Conservation (phyloP, 2,797 vertebrate genomes). For the Sternarchorhynchus goeldii region DNA sequence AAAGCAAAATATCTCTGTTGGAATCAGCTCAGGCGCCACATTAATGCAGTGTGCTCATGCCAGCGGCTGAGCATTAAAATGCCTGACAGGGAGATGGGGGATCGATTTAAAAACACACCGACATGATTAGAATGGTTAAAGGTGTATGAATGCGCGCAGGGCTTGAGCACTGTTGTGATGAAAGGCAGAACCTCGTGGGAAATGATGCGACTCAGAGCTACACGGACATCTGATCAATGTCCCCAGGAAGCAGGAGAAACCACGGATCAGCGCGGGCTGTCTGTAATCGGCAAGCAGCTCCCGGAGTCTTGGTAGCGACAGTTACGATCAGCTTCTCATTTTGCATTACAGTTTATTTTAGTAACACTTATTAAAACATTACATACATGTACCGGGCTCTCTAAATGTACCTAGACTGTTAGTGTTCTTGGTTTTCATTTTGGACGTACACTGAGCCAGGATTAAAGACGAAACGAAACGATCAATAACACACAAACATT, state of each 20-base stretch:
- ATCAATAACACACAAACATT: too few relatives aligned
- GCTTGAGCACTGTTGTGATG: slow-evolving; percentile 21
- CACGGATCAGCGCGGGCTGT: slow-evolving; percentile 30
- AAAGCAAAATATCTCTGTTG: slow-evolving; percentile 41
- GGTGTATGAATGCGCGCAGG: slow-evolving; percentile 46
- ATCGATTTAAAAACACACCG: slow-evolving; percentile 45
- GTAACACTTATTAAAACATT: too few relatives aligned
- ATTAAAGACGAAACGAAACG: too few relatives aligned
- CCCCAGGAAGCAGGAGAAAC: slow-evolving; percentile 48
- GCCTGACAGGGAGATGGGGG: slow-evolving; percentile 36
- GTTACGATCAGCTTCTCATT: background rate
- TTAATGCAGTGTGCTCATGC: slow-evolving; percentile 43
- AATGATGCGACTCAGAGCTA: slow-evolving; percentile 50
- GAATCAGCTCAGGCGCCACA: slow-evolving; percentile 25
- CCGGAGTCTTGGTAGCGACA: background rate
- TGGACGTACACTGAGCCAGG: too few relatives aligned
- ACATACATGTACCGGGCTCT: too few relatives aligned
- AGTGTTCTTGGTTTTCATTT: too few relatives aligned
- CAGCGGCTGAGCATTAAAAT: slow-evolving; percentile 52
- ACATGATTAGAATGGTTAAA: slow-evolving; percentile 54
- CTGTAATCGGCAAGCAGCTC: slow-evolving; percentile 33
- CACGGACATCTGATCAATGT: slow-evolving; percentile 57
- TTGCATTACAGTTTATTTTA: background rate
- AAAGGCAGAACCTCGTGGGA: slow-evolving; percentile 44
- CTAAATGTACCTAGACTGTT: too few relatives aligned